Evolutionary conservation across 1,140 invertebrate genomes (phyloP), one percentile per base, ranked within the genome.

Genomic region (Listronotus oregonensis): DNA sequence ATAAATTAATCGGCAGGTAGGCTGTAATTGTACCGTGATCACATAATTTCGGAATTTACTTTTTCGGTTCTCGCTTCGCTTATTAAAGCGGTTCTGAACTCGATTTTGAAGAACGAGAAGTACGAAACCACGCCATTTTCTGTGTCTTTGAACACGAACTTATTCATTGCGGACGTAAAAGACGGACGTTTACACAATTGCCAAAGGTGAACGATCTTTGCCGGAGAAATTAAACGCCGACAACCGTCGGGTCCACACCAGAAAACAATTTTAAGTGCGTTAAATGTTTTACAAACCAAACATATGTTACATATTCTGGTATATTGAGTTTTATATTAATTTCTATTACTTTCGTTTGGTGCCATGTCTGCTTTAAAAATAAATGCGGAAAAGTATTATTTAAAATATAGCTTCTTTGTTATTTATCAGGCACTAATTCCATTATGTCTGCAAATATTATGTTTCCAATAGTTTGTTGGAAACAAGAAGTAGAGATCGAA

Each of bases 161-260:
- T 54, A 51, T 56, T 55, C 34, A 64, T 40, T 54, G 52, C 18
- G 52, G 27, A 56, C 54, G 62, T 57, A 50, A 58, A 65, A 64
- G 52, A 65, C 52, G 62, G 34, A 57, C 63, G 54, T 65, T 65
- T 65, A 64, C 52, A 64, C 62, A 64, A 64, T 65, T 57, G 47
- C 54, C 54, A 65, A 65, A 65, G 63, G 63, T 65, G 63, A 65
- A 65, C 63, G 63, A 65, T 65, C 63, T 65, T 15, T n/a, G 31
- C 7, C n/a, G 12, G 31, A 34, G 50, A 37, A 40, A 55, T 37
- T 39, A 39, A 34, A 37, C 52, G 39, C n/a, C 52, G 18, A 15
- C 15, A 21, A 18, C 46, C 17, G 7, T 10, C 11, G 17, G n/a
- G 17, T 44, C n/a, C 42, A 44, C 46, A 49, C 18, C 46, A 27